A percentile compares a stretch with the other conserved stretches of the same genome.
These are phyloP conservation scores for Haplochromis vanheusdeni DNA, from an alignment of 2,113 vertebrate genomes.

Conservation along the genomic window DNA sequence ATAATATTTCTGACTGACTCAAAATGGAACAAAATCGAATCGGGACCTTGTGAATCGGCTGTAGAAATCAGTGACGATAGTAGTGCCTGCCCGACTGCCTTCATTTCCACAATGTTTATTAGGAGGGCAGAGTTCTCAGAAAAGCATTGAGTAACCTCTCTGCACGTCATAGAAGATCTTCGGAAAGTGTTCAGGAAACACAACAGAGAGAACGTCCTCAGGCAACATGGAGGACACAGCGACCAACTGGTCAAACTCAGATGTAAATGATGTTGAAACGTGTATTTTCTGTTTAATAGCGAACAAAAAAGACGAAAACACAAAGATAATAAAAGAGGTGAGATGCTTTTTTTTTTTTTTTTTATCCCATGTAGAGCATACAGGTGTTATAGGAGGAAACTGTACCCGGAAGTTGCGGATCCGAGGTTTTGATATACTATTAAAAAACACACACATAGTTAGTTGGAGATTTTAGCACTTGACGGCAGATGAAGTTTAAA, in stretches of 20 bases:
- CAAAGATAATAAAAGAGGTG: not conserved
- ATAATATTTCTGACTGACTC: not conserved
- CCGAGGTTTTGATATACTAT: not conserved
- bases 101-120: not conserved
- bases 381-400: not conserved
- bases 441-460: not conserved
- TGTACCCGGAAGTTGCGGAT: not conserved
- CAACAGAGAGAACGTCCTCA: not conserved
- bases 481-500: not conserved
- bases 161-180: not conserved
- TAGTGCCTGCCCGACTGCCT: not conserved
- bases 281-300: slow-evolving; percentile 4
- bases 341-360: not conserved
- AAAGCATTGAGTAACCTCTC: not conserved
- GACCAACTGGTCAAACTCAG: not conserved
- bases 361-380: not conserved
- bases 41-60: not conserved
- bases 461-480: not conserved
- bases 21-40: not conserved
- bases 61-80: not conserved
- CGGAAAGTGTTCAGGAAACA: not conserved
- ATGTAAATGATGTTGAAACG: not conserved
- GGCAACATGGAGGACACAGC: not conserved
- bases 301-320: not conserved
- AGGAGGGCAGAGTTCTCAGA: not conserved